These are phyloP conservation scores for Thymelicus lineola DNA, from an alignment of 2,888 invertebrate genomes.

Conservation along the genomic window DNA sequence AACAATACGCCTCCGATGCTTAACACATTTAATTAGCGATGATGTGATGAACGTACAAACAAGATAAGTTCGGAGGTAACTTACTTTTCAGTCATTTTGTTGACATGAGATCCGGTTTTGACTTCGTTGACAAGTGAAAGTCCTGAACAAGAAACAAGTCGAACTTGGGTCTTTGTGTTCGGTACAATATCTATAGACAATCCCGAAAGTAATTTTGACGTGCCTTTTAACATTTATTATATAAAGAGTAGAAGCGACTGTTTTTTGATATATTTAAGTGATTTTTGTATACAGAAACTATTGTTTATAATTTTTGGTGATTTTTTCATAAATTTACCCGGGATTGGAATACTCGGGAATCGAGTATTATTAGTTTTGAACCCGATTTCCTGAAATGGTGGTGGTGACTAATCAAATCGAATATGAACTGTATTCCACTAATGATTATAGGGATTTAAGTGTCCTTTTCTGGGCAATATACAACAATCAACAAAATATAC, in stretches of 20 bases:
- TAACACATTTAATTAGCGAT: slow-evolving; percentile 10
- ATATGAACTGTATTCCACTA: too few species aligned
- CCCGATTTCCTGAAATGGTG: too few species aligned
- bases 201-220: neutral
- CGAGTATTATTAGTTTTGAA: too few species aligned
- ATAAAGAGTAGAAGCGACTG: neutral
- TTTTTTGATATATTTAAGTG: too few species aligned
- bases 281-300: too few species aligned
- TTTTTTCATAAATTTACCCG: too few species aligned
- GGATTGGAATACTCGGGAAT: too few species aligned
- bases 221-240: neutral
- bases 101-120: neutral
- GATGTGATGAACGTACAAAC: neutral
- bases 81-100: neutral
- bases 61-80: neutral
- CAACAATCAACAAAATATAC: too few species aligned
- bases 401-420: too few species aligned
- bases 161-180: neutral
- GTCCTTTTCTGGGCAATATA: too few species aligned
- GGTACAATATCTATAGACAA: neutral
- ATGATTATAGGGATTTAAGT: too few species aligned
- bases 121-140: slow-evolving; percentile 1
- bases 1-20: neutral
- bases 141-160: neutral
- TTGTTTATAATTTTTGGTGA: too few species aligned